Conservation (phyloP, 2,888 invertebrate species). For the Prostheceraeus crozeri region DNA sequence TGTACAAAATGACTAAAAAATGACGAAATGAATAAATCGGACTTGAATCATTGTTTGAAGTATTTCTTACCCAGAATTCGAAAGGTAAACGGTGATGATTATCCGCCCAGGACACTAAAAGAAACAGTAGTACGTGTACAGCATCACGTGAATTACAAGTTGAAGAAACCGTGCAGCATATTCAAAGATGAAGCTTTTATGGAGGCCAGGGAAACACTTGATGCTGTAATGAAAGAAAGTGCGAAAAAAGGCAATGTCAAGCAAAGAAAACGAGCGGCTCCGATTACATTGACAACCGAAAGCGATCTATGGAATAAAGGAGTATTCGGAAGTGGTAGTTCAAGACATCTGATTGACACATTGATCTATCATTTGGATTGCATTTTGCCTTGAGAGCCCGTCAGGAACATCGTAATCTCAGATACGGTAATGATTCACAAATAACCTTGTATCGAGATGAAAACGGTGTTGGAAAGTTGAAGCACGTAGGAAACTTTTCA, state of each 20-base stretch:
- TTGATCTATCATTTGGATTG: conserved; percentile 17
- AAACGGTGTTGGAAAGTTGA: conserved; percentile 17
- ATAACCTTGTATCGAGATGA: neutral
- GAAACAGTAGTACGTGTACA: conserved; percentile 1
- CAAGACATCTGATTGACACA: conserved; percentile 6
- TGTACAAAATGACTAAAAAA: conserved; percentile 11
- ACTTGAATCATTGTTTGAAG: conserved; percentile 4
- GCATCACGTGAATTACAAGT: conserved; percentile 4
- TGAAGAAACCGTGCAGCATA: conserved; percentile 17
- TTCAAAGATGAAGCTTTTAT: neutral
- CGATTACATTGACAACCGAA: conserved; percentile 1
- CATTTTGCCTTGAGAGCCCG: conserved; percentile 14
- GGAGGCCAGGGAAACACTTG: neutral
- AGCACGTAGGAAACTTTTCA: neutral
- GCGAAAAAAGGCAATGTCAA: conserved; percentile 18
- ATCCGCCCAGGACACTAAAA: conserved; percentile 18
- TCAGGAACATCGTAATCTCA: conserved; percentile 17
- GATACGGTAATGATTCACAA: conserved; percentile 12
- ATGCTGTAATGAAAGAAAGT: conserved; percentile 21
- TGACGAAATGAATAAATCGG: conserved; percentile 6
- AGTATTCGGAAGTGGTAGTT: conserved; percentile 8
- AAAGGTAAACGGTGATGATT: conserved; percentile 11
- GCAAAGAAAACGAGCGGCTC: conserved; percentile 5
- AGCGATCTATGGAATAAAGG: neutral
- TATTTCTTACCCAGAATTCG: neutral